Conservation (phyloP, 2,113 vertebrate species). For the Prunella himalayana region DNA sequence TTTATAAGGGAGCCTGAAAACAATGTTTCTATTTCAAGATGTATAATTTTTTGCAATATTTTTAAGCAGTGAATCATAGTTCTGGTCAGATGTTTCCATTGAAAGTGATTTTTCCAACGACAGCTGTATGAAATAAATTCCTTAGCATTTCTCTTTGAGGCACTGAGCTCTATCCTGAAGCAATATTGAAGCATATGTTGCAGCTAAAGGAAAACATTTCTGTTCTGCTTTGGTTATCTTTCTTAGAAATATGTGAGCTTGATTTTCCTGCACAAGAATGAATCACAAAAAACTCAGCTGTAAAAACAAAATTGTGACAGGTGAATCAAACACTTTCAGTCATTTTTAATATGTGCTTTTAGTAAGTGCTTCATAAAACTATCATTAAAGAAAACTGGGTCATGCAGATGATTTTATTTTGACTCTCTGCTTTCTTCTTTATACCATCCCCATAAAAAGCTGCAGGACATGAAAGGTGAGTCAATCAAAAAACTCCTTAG, state of each 20-base stretch:
- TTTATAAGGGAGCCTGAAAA: background rate
- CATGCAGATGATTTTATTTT: background rate
- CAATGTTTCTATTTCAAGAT: background rate
- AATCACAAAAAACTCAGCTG: background rate
- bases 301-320: background rate
- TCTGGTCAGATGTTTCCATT: background rate
- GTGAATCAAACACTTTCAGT: background rate
- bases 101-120: background rate
- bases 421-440: background rate
- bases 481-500: background rate
- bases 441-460: background rate
- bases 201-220: background rate
- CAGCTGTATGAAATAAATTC: background rate
- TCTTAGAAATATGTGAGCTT: background rate
- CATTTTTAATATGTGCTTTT: background rate
- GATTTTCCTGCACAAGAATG: background rate
- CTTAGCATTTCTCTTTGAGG: background rate
- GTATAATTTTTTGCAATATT: background rate
- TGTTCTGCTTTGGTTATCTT: background rate
- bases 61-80: background rate
- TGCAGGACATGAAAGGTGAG: background rate
- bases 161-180: background rate
- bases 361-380: background rate
- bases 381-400: background rate
- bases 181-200: background rate